Evolutionary conservation across 23 tunicate genomes (phyloP), one percentile per base, ranked within the genome.

Genomic region (Halocynthia aurantium): DNA sequence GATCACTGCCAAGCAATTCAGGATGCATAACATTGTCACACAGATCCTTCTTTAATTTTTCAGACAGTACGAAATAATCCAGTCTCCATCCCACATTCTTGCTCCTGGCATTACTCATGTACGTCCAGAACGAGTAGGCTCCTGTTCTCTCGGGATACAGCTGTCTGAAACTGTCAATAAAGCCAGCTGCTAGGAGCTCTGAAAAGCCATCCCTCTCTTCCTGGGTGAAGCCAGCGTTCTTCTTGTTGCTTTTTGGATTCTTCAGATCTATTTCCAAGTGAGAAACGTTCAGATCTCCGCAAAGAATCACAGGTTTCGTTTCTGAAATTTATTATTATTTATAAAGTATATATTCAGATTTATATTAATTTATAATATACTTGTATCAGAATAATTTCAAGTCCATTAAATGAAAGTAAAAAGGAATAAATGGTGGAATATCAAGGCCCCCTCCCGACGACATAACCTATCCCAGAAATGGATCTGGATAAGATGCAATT

Each of bases 51-150:
- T 77, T 55, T 77, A 85, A 71, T 61, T 77, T 81, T 61, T 85
- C 77, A 6, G 91, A 82, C 40, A 96, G 10, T 40, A 96, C 79
- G 67, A 85, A 96, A 66, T 96, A 96, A 85, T 96, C 99, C 83
- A 96, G 65, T 50, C 99, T 62, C 99, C 99, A 96, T 9, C 99
- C 99, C 52, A 96, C 93, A 69, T 96, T 96, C 75, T 81, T 90
- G 8, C 89, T 96, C 50, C 99, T 78, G 44, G 96, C 88, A 63
- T 83, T 83, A 10, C 93, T 89, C 96, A 96, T 89, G 81, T 96
- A 86, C 2, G 84, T 89, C 99, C 99, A 96, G 72, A 89, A 96
- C 18, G 99, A 84, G 71, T 96, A 96, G 55, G 81, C 81, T 8
- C 73, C 84, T 7, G 78, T 80, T 52, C 53, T n/a, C 8, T 96